Base-by-base conservation (phyloP, 2,888 invertebrate species). In the Macrophya alboannulata region DNA sequence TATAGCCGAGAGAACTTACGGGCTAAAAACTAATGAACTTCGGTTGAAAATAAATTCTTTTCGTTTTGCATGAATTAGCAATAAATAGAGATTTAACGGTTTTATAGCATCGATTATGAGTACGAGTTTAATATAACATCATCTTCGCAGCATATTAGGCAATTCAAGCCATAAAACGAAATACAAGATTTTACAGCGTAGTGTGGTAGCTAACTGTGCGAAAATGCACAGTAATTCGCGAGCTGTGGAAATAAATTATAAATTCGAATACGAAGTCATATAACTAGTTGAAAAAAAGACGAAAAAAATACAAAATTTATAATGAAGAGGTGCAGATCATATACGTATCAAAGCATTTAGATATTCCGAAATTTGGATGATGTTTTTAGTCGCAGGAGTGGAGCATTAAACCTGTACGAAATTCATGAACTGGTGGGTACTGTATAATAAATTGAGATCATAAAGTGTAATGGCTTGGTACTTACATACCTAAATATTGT, bases 51-150 rank as follows among this genome's bases (percentile, higher is more conserved):
- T 51, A 55, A 77, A 77, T 55, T 17, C 45, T 17, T 31, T 21
- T 37, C 31, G 51, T 77, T 77, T 77, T 51, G 55, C 51, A 55
- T 77, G 51, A 48, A 77, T 77, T 77, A 51, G 77, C 77, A 77
- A 21, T 77, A 55, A 51, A 55, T 77, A 77, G 9, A 51, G 31
- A 55, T 77, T 77, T 77, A 77, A 77, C 77, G 77, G 77, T 77
- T 77, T 55, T 55, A 55, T 37, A 1, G 37, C 77, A 51, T 77
- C 77, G 77, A 55, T 77, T 51, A 77, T 51, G n/a, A 51, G 55
- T 37, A 31, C n/a, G 31, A 55, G 15, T 31, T 48, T 10, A 17
- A 51, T 31, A 55, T 31, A 77, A 31, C 40, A 37, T 51, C 48
- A n/a, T 25, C 55, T 31, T 45, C 25, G 31, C 25, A 55, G 51